Evolutionary conservation across 2,888 invertebrate genomes (phyloP).

Genomic region (Nephrotoma guestfalica): DNA sequence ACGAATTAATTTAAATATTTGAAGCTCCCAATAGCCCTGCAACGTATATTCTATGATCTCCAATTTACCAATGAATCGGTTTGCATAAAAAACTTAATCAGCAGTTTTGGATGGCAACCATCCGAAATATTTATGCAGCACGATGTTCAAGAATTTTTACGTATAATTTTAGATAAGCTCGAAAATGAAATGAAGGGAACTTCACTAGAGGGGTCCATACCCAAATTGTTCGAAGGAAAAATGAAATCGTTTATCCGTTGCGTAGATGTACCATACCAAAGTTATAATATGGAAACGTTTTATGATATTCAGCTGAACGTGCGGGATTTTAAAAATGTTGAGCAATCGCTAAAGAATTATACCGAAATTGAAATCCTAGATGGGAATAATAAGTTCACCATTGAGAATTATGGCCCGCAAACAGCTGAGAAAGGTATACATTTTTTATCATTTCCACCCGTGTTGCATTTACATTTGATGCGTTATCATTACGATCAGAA

Average conservation of each 20-base stretch:
- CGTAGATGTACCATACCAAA: conserved; percentile 92
- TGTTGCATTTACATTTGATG: conserved; percentile 94
- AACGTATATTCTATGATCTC: conserved; percentile 95
- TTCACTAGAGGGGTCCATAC: conserved; percentile 94
- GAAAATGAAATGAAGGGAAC: conserved; percentile 99
- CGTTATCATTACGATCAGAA: conserved; percentile 97
- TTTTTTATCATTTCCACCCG: conserved; percentile 92
- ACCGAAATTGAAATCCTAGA: conserved; percentile 87
- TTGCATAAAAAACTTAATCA: conserved; percentile 96
- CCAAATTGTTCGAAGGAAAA: conserved; percentile 93
- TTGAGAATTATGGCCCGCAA: conserved; percentile 89
- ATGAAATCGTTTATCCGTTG: conserved; percentile 98
- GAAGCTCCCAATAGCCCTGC: conserved; percentile 69
- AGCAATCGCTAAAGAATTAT: conserved; percentile 82
- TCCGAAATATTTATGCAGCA: conserved; percentile 99
- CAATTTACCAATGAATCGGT: conserved; percentile 97
- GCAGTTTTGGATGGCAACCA: conserved; percentile 99
- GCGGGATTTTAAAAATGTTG: conserved; percentile 85
- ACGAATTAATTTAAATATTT: background rate
- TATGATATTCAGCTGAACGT: conserved; percentile 98
- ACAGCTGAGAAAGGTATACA: conserved; percentile 97
- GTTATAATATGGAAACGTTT: conserved; percentile 89
- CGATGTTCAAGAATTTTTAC: conserved; percentile 79
- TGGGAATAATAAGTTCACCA: conserved; percentile 98
- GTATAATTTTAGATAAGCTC: conserved; percentile 86